A percentile compares a stretch with the other conserved stretches of the same genome.
Evolutionary conservation across 1,140 invertebrate genomes (phyloP).

Genomic region (Heliothis virescens): DNA sequence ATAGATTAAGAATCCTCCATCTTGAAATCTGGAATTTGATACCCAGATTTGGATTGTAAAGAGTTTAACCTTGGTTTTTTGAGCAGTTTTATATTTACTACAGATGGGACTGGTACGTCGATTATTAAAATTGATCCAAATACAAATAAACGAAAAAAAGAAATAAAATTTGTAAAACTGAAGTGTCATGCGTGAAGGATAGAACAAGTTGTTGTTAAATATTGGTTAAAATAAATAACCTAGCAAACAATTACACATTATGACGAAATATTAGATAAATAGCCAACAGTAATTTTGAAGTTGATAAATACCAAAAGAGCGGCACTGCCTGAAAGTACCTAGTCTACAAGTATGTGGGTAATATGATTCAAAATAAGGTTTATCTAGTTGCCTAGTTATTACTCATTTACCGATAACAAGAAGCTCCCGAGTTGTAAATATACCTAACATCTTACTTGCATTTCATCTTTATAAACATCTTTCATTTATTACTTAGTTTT

Average conservation of each 20-base stretch:
- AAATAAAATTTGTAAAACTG: no score
- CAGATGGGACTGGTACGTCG: no score
- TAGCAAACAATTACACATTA: no score
- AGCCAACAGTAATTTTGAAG: neutral
- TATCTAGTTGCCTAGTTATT: constrained; percentile 36
- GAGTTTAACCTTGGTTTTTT: constrained; percentile 1
- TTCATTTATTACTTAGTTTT: constrained; percentile 33
- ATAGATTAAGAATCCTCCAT: neutral
- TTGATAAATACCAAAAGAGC: neutral
- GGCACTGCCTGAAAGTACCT: neutral
- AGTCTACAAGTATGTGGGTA: neutral
- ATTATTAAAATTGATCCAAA: no score
- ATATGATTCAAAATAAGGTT: constrained; percentile 42
- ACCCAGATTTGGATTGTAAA: constrained; percentile 1
- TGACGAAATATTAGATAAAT: no score
- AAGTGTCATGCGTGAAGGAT: no score
- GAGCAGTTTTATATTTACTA: no score
- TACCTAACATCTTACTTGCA: constrained; percentile 37
- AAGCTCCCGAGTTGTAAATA: constrained; percentile 1
- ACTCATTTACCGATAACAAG: constrained; percentile 21
- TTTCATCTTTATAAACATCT: constrained; percentile 42
- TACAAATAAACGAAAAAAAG: no score
- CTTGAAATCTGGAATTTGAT: neutral
- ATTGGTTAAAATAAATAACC: no score
- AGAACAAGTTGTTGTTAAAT: no score